These are phyloP conservation scores for Vidua macroura DNA, from an alignment of 2,113 vertebrate genomes.

Conservation along the genomic window DNA sequence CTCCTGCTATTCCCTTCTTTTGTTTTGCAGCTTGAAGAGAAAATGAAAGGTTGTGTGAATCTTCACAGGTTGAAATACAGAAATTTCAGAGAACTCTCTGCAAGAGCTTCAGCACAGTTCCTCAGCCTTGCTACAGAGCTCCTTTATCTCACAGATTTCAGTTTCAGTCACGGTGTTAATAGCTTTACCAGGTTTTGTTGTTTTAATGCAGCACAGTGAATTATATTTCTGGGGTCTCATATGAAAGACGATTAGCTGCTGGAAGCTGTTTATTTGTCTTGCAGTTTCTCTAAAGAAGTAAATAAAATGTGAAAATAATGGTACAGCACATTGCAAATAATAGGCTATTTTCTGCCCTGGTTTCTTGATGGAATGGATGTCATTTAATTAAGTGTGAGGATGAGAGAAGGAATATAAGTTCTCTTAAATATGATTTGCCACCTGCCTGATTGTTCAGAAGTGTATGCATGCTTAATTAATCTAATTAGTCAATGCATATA, in stretches of 20 bases:
- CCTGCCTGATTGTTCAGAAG: slow-evolving; percentile 75
- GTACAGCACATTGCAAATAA: slow-evolving; percentile 24
- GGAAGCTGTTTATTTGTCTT: slow-evolving; percentile 21
- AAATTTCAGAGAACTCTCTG: neutral
- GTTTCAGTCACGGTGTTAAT: neutral
- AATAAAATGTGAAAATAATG: slow-evolving; percentile 40
- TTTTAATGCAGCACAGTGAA: neutral
- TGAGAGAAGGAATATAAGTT: slow-evolving; percentile 71
- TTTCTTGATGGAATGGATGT: slow-evolving; percentile 62
- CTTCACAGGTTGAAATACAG: neutral
- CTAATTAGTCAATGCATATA: slow-evolving; percentile 79
- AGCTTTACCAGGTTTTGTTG: neutral
- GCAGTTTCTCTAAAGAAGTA: slow-evolving; percentile 13
- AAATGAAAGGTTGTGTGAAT: neutral
- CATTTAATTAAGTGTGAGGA: slow-evolving; percentile 70
- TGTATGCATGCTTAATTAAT: slow-evolving; percentile 78
- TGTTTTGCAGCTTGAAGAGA: neutral
- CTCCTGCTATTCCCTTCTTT: neutral
- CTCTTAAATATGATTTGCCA: slow-evolving; percentile 76
- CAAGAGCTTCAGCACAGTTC: neutral
- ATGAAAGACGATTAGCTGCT: slow-evolving; percentile 16
- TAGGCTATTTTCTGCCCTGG: slow-evolving; percentile 27
- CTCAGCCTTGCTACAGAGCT: neutral
- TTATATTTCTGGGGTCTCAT: neutral
- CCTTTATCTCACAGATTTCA: neutral